Evolutionary conservation across 2,797 vertebrate species (phyloP).

Genomic region (Coccyzus lansbergi): DNA sequence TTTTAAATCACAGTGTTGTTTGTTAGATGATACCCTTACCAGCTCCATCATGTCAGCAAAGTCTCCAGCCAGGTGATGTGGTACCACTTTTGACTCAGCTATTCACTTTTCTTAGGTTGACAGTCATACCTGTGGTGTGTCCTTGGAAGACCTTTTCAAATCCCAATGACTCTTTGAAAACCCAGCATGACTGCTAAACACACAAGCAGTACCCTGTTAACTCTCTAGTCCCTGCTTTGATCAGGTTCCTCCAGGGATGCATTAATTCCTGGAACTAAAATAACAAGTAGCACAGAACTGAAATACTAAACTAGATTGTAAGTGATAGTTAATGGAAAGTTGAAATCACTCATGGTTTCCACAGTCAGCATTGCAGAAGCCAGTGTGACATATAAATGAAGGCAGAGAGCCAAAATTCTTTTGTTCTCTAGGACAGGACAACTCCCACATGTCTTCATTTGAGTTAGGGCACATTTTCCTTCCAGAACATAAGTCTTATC

Average conservation of each 20-base stretch:
- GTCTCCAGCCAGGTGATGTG: background rate
- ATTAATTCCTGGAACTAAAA: conserved; percentile 7
- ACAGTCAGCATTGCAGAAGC: background rate
- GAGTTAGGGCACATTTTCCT: background rate
- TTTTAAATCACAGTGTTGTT: background rate
- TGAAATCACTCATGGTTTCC: background rate
- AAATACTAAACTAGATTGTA: background rate
- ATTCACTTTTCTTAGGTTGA: background rate
- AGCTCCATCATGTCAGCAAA: background rate
- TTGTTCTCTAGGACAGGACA: background rate
- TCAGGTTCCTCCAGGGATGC: background rate
- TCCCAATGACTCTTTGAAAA: background rate
- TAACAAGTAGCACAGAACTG: background rate
- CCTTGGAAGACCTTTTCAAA: background rate
- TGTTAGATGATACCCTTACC: background rate
- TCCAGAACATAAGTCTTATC: background rate
- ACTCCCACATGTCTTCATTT: background rate
- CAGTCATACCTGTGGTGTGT: background rate
- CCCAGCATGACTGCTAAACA: background rate
- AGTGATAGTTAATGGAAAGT: background rate
- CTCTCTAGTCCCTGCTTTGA: background rate
- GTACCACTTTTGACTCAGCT: background rate
- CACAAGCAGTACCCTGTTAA: background rate
- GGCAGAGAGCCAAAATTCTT: background rate
- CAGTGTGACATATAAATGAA: background rate